Evolutionary conservation across 2,888 invertebrate genomes (phyloP), one percentile per base, ranked within the genome.

Genomic region (Scaptomyza tumidula): DNA sequence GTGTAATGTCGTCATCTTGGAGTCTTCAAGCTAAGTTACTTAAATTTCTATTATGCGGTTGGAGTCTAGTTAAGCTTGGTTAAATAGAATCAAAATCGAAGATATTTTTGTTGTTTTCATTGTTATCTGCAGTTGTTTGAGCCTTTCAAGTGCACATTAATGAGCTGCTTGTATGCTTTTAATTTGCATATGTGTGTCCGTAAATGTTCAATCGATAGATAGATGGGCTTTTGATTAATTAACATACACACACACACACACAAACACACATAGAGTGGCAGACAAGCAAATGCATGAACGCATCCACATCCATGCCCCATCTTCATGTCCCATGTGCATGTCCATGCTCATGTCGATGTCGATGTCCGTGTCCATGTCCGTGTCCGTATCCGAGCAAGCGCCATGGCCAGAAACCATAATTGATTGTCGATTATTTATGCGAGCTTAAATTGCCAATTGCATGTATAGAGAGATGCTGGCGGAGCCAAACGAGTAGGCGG

Each of bases 371-470:
- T 57, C 58, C 54, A 16, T 49, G 48, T 24, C 52, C 41, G 54
- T 60, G 49, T 44, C 54, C 33, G 24, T 24, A 24, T 24, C 50
- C 19, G 46, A 63, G 49, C 57, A 55, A 71, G 49, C 71, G 62
- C 59, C 75, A 80, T 80, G 71, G 79, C 80, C 82, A 82, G 83
- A 83, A 86, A 82, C 86, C 85, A 81, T 86, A 86, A 86, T 86
- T 86, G 86, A 86, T 86, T 86, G 85, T 86, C 86, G 86, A 86
- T 86, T 85, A 90, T 90, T 90, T 90, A 90, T 90, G 90, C 90
- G 89, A 89, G 88, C 90, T 89, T 86, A 90, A 90, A 90, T 90
- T 90, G 90, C 87, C 90, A 90, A 90, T 90, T 89, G 83, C 81
- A 78, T 74, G 73, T 58, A 69, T n/a, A 14, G 39, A 33, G 35